phyloP scores from a whole-genome alignment of 2,888 invertebrate genomes.

The Brassicogethes aeneus region DNA sequence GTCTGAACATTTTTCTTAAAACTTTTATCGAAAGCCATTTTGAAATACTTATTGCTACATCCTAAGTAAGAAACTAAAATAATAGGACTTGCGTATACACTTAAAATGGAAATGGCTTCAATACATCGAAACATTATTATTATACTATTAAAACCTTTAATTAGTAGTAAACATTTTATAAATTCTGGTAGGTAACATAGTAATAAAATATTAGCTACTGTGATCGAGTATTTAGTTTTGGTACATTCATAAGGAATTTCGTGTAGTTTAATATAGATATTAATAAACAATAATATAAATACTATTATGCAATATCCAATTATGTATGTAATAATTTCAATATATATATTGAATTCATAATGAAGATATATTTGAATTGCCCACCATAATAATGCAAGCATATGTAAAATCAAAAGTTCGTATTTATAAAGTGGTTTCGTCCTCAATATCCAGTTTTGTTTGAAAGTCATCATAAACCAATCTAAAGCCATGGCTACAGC shows the following conservation, averaged over 20 bases:
- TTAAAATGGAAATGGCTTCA: no score
- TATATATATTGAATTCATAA: no score
- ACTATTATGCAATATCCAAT: conserved; percentile 3
- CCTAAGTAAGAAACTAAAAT: conserved; percentile 12
- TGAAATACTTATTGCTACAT: conserved; percentile 15
- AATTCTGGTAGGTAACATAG: conserved; percentile 13
- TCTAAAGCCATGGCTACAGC: no score
- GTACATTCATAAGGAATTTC: neutral
- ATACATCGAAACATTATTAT: no score
- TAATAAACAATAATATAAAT: conserved; percentile 3
- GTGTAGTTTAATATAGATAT: neutral
- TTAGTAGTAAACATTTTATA: neutral
- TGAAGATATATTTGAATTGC: conserved; percentile 2
- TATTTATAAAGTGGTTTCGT: conserved; percentile 5
- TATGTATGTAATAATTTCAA: no score
- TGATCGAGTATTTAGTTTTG: conserved; percentile 5
- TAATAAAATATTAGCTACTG: conserved; percentile 10
- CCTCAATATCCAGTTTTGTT: conserved; percentile 2
- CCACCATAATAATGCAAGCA: no score
- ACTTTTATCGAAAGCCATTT: conserved; percentile 11
- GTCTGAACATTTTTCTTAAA: conserved; percentile 8
- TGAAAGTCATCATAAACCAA: conserved; percentile 9
- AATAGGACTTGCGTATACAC: conserved; percentile 7
- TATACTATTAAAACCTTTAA: no score
- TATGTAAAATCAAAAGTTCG: conserved; percentile 7